Base-by-base conservation (phyloP, 2,797 vertebrate species). In the Pterois miles region DNA sequence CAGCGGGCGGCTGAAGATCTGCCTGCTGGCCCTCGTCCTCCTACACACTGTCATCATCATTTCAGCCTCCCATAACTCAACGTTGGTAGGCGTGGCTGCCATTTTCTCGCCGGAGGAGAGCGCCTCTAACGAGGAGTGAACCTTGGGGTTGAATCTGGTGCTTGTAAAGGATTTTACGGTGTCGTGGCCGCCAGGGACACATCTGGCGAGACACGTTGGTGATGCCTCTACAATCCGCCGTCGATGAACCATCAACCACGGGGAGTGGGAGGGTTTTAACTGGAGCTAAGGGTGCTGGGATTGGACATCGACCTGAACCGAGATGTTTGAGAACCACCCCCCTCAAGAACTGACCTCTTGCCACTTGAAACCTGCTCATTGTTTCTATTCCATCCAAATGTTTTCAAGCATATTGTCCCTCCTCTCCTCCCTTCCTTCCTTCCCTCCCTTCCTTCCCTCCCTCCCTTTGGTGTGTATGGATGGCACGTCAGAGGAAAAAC, bases 21-120 rank as follows among this genome's bases (percentile, higher is more conserved):
- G 94, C 90, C 92, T 94, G 89, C 90, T 94, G 85, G 94, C 89
- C 66, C 93, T 94, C 7, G 92, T 93, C 79, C 93, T 94, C 82
- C 91, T 94, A 87, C 94, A 94, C 88, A 93, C 94, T 82, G 94
- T 93, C 91, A 93, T 94, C 88, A 88, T 93, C 88, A 93, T 93
- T 76, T 93, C 93, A 27, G 87, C 85, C 89, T 94, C 92, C 76
- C 92, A 94, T 76, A 93, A 94, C 66, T 90, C 93, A 13, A 92
- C 94, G 20, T 85, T 90, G 86, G 86, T 87, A 71, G 90, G 89
- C 34, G 82, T 85, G 86, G 85, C 88, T 31, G 88, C 89, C 81
- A 86, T 92, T 81, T 92, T 95, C 84, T 89, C 91, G 23, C 90
- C 93, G n/a, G 94, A 95, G 76, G 94, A 95, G 90, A 90, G 90